A percentile compares a stretch with the other conserved stretches of the same genome.
phyloP scores from a whole-genome alignment of 2,113 vertebrate genomes.

The Brachyhypopomus occidentalis region DNA sequence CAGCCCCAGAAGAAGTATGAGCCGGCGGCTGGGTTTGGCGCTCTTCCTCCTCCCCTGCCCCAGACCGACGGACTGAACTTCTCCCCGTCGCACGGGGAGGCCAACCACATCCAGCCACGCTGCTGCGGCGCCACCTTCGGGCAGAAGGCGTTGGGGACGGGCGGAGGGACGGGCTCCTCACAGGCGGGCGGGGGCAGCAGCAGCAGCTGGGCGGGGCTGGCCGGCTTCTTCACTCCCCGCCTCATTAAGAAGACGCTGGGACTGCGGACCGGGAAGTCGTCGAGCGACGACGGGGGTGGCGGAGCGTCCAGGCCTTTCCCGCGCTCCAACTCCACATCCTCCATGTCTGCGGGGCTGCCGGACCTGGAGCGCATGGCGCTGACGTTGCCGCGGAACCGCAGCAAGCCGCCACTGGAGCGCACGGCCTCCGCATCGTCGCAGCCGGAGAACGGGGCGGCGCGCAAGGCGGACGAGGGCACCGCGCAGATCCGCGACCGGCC shows the following conservation, averaged over 20 bases:
- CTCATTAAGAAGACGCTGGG: conserved; percentile 98
- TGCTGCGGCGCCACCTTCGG: conserved; percentile 89
- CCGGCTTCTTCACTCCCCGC: conserved; percentile 96
- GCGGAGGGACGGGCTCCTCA: conserved; percentile 69
- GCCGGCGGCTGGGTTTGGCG: conserved; percentile 82
- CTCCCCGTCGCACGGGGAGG: conserved; percentile 83
- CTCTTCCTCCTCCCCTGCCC: conserved; percentile 79
- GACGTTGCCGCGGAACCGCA: conserved; percentile 95
- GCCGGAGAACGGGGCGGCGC: conserved; percentile 84
- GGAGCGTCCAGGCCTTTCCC: conserved; percentile 89
- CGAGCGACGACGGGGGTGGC: conserved; percentile 80
- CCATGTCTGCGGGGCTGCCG: conserved; percentile 94
- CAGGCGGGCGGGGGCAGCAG: conserved; percentile 72
- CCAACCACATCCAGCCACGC: conserved; percentile 81
- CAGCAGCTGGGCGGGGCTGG: conserved; percentile 91
- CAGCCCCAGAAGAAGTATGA: conserved; percentile 97
- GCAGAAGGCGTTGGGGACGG: conserved; percentile 81
- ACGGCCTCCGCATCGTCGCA: conserved; percentile 90
- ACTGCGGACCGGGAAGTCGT: conserved; percentile 87
- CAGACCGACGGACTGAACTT: conserved; percentile 86
- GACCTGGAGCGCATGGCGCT: conserved; percentile 97
- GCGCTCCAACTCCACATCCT: conserved; percentile 98
- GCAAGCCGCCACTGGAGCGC: conserved; percentile 90
- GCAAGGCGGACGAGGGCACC: conserved; percentile 86
- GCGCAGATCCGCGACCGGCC: conserved; percentile 88